Conservation (phyloP, 2,888 invertebrate genomes). For the Polyommatus icarus region DNA sequence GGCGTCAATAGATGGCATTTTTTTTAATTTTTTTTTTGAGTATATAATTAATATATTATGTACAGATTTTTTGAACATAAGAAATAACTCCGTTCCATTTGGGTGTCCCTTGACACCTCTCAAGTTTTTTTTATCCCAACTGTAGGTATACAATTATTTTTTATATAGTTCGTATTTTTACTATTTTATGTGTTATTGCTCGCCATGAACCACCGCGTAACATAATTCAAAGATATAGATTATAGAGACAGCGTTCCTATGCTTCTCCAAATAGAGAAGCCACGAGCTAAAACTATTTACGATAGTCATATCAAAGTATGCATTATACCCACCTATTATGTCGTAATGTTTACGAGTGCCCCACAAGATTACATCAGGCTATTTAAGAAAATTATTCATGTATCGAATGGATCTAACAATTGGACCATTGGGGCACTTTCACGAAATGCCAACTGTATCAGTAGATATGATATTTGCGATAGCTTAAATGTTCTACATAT, state of each 20-base stretch:
- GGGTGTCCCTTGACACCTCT: no score
- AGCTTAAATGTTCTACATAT: background rate
- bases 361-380: constrained; percentile 16
- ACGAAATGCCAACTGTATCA: background rate
- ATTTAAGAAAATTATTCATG: constrained; percentile 29
- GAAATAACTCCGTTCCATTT: no score
- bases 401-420: constrained; percentile 15
- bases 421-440: constrained; percentile 15
- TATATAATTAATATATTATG: no score
- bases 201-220: no score
- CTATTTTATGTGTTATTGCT: no score
- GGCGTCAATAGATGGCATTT: no score
- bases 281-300: background rate
- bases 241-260: constrained; percentile 41
- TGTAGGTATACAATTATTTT: no score
- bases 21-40: no score
- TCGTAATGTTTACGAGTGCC: constrained; percentile 4
- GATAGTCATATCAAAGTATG: background rate
- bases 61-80: no score
- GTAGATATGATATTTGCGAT: background rate
- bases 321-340: constrained; percentile 13
- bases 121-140: no score
- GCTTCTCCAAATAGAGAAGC: background rate
- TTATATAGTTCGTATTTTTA: no score
- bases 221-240: no score